phyloP scores from a whole-genome alignment of 2,888 invertebrate genomes.

The Stenurella melanura region DNA sequence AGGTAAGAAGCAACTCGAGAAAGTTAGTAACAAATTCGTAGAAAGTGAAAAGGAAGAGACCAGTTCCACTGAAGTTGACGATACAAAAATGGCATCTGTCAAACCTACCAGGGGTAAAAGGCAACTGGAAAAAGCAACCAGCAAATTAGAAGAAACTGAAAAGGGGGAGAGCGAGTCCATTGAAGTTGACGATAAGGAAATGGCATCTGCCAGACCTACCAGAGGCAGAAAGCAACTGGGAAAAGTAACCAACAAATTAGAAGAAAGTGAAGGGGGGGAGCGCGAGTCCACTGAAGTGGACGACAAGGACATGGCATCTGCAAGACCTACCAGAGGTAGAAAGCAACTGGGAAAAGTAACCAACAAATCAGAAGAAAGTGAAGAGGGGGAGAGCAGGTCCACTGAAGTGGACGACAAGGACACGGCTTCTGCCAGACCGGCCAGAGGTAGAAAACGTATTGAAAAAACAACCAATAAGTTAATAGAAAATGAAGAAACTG shows the following conservation, averaged over 20 bases:
- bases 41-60: not conserved
- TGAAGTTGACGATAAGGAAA: not conserved
- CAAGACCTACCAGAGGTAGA: constrained; percentile 33
- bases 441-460: too few species aligned
- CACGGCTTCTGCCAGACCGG: too few species aligned
- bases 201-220: too few species aligned
- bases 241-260: too few species aligned
- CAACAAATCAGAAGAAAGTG: constrained; percentile 5
- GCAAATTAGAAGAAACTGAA: not conserved
- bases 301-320: not conserved
- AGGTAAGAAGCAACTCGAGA: constrained; percentile 16
- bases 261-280: not conserved
- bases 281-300: too few species aligned
- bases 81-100: not conserved
- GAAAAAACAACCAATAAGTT: not conserved
- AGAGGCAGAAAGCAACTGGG: too few species aligned
- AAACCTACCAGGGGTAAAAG: too few species aligned
- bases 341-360: not conserved
- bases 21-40: not conserved
- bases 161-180: not conserved
- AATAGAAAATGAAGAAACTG: not conserved
- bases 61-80: not conserved
- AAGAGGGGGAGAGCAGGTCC: not conserved
- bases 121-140: not conserved
- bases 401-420: not conserved